Evolutionary conservation across 2,888 invertebrate genomes (phyloP), one percentile per base, ranked within the genome.

Genomic region (Habrosyne pyritoides): DNA sequence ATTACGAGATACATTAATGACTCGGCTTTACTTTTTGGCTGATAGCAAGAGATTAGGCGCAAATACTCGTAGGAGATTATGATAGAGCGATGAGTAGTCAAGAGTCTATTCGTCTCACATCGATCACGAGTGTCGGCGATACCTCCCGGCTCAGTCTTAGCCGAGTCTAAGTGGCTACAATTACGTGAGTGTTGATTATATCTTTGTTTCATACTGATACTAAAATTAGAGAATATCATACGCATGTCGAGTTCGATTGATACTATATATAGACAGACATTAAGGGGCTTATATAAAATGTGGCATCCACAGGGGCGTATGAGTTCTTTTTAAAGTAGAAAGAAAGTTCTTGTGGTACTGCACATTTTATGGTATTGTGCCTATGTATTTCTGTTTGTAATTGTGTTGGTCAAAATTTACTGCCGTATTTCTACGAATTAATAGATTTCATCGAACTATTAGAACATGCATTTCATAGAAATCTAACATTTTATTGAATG

Each of bases 51-150:
- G 24, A 18, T 14, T 26, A n/a, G 49, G 69, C 64, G 55, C 67
- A 70, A 67, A 65, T 62, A 78, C 67, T 63, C 62, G 57, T 53
- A 57, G 57, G 69, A 69, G 75, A 66, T 71, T 72, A 71, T 77
- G 76, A 78, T 73, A 69, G 71, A 76, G 66, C 67, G 73, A 69
- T 67, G 70, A 66, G 50, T 67, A 69, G 74, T 73, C 71, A 70
- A 75, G 72, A 69, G 72, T 69, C 70, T 66, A 70, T 77, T 78
- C 70, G 70, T 66, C 73, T 69, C 77, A 67, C 77, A 79, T 78
- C 77, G 73, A 81, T 80, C 77, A 73, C 56, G 63, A 63, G 61
- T 67, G 67, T 64, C 69, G 66, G 57, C 56, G 61, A 64, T 56
- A 65, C 65, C 42, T 18, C 42, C 4, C 14, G 42, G 6, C 50